Evolutionary conservation across 2,797 vertebrate species (phyloP).

Genomic region (Cyclopterus lumpus): DNA sequence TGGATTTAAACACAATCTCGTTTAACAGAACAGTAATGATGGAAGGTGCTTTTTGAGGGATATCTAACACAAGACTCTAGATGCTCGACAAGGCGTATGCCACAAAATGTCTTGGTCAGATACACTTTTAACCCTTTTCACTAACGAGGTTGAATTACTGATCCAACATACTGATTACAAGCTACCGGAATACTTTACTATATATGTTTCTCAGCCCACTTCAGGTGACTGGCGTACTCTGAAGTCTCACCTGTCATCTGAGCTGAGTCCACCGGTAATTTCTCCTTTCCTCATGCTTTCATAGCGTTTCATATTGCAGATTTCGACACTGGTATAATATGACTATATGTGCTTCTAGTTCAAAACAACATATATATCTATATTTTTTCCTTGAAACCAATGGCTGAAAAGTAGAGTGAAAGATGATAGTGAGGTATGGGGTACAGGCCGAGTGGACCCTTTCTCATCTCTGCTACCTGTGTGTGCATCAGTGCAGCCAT

Average conservation of each 20-base stretch:
- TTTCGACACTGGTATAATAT: background rate
- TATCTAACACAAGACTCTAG: background rate
- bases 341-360: background rate
- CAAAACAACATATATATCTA: no score
- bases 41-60: background rate
- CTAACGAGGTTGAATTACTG: background rate
- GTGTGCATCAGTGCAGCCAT: slow-evolving; percentile 67
- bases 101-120: background rate
- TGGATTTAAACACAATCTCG: background rate
- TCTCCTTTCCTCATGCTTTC: background rate
- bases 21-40: background rate
- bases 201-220: slow-evolving; percentile 4
- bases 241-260: slow-evolving; percentile 34
- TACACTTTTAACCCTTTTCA: background rate
- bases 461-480: background rate
- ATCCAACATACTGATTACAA: background rate
- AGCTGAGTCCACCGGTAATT: slow-evolving; percentile 61
- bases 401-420: background rate
- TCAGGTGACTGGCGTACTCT: slow-evolving; percentile 34
- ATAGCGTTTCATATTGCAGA: background rate
- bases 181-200: background rate
- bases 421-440: background rate
- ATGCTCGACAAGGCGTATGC: background rate
- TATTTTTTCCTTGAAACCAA: background rate
- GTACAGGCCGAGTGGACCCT: background rate